Percentiles rank a stretch among this genome's conserved stretches.
phyloP scores from a whole-genome alignment of 2,113 vertebrate species.

The Microcebus ravelobensis region DNA sequence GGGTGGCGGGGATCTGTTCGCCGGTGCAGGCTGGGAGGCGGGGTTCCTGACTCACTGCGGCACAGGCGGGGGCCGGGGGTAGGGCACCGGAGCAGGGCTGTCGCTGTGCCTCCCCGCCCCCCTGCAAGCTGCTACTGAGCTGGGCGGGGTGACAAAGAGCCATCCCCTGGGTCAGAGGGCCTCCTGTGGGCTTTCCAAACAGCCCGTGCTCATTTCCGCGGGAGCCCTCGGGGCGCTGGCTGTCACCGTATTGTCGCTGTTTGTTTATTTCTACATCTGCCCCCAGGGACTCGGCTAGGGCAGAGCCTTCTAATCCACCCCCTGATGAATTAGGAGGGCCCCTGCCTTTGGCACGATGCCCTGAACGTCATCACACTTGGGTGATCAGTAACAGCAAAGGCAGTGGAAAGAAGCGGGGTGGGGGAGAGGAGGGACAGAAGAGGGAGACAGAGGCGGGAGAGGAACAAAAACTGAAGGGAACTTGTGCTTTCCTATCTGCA shows the following conservation, averaged over 20 bases:
- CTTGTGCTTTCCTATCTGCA: background rate
- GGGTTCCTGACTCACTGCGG: slow-evolving; percentile 63
- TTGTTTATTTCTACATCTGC: slow-evolving; percentile 47
- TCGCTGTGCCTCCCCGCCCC: background rate
- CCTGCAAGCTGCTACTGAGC: background rate
- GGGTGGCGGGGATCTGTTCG: background rate
- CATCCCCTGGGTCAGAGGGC: slow-evolving; percentile 28
- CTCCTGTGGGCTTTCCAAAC: background rate
- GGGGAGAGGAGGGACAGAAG: background rate
- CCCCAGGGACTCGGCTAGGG: slow-evolving; percentile 5
- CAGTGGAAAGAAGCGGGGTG: background rate
- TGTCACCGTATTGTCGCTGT: background rate
- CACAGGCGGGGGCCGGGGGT: background rate
- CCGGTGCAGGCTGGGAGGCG: slow-evolving; percentile 23
- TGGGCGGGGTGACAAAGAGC: background rate
- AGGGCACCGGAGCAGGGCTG: background rate
- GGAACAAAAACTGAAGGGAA: background rate
- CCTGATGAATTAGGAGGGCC: background rate
- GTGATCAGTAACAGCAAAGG: slow-evolving; percentile 49
- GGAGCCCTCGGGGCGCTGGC: background rate
- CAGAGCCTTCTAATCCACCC: slow-evolving; percentile 43
- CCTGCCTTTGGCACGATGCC: background rate
- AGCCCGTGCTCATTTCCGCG: slow-evolving; percentile 27
- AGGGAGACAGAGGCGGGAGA: background rate
- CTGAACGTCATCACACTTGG: slow-evolving; percentile 16